Conservation (phyloP, 2,797 vertebrate genomes). For the Cetoscarus ocellatus region DNA sequence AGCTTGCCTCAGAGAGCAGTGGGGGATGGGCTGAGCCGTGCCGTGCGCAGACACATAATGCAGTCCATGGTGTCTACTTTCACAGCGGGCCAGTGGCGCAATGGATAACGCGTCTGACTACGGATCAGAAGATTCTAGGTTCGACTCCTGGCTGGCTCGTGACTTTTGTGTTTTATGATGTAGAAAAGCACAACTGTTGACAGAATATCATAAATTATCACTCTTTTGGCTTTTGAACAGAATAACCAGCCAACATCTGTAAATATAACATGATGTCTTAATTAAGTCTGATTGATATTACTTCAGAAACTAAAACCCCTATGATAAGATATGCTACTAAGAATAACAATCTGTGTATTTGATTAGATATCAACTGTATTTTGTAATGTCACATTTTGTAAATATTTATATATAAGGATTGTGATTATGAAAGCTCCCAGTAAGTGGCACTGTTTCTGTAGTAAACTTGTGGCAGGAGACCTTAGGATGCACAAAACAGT, state of each 20-base stretch:
- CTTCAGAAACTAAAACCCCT: background rate
- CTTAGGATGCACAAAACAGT: background rate
- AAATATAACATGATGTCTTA: background rate
- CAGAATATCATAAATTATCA: background rate
- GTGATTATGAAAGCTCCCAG: background rate
- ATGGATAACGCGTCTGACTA: conserved; percentile 80
- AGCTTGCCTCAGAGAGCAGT: background rate
- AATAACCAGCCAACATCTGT: background rate
- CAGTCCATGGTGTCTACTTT: fast-evolving
- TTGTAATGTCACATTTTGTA: background rate
- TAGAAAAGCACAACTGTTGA: background rate
- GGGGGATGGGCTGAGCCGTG: conserved; percentile 27
- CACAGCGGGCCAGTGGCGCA: conserved; percentile 66
- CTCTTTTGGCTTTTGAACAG: background rate
- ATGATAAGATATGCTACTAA: background rate
- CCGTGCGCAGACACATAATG: background rate
- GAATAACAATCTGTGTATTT: background rate
- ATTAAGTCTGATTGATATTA: background rate
- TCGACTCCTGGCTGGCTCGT: conserved; percentile 78
- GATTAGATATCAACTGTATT: background rate
- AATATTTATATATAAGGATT: background rate
- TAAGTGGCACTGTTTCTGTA: background rate
- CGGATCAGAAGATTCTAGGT: conserved; percentile 81
- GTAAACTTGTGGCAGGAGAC: background rate
- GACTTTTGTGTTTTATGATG: fast-evolving